Evolutionary conservation across 2,888 invertebrate genomes (phyloP).

Genomic region (Salpingus planirostris): DNA sequence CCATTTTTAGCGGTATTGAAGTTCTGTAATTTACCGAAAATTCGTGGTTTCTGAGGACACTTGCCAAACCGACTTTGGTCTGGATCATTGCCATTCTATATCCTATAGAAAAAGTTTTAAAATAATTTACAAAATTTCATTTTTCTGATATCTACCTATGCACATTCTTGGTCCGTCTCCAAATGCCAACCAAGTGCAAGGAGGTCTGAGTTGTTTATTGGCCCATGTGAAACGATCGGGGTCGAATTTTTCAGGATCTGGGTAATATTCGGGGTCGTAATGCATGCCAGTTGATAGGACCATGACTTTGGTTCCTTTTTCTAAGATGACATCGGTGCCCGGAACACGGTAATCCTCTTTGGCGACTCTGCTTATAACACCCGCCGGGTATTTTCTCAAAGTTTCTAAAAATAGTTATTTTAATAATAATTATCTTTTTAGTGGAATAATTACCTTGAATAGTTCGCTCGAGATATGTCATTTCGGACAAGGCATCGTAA

Average conservation of each 20-base stretch:
- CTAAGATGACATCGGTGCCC: constrained; percentile 3
- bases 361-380: constrained; percentile 9
- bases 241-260: constrained; percentile 33
- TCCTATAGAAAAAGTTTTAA: too few relatives aligned
- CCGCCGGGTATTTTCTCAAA: constrained; percentile 17
- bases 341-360: constrained; percentile 14
- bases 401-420: constrained; percentile 9
- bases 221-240: constrained; percentile 31
- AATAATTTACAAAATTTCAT: too few relatives aligned
- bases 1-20: constrained; percentile 19
- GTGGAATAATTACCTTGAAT: constrained; percentile 15
- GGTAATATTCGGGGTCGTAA: constrained; percentile 17
- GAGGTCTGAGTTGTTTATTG: constrained; percentile 22
- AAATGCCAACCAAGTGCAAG: constrained; percentile 24
- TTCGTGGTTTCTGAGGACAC: constrained; percentile 22
- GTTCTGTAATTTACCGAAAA: constrained; percentile 24
- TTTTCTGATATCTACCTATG: constrained; percentile 26
- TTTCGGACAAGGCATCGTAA: constrained; percentile 22
- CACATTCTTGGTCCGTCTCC: constrained; percentile 16
- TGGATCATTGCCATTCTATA: constrained; percentile 32
- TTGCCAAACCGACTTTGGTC: constrained; percentile 26
- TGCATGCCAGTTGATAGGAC: constrained; percentile 32
- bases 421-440: too few relatives aligned
- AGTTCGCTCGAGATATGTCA: constrained; percentile 23
- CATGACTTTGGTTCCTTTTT: constrained; percentile 7